A percentile compares a stretch with the other conserved stretches of the same genome.
These are phyloP conservation scores for Noctua janthina DNA, from an alignment of 2,888 invertebrate species.

Conservation along the genomic window DNA sequence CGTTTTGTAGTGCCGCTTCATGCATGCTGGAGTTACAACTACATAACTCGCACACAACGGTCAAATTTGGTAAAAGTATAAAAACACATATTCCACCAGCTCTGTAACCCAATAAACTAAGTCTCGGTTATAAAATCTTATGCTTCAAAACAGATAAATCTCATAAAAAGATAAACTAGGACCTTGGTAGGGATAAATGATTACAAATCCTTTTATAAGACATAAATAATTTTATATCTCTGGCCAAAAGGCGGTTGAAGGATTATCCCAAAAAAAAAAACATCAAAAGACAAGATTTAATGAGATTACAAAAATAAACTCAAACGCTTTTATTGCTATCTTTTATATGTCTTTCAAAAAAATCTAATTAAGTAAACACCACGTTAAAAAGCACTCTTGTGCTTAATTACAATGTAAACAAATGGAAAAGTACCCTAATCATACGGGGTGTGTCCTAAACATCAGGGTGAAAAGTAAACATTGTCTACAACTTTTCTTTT, in stretches of 20 bases:
- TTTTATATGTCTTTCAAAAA: slow-evolving; percentile 15
- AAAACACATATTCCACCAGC: neutral
- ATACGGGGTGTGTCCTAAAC: neutral
- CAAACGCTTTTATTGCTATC: neutral
- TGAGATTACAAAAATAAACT: neutral
- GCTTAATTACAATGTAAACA: neutral
- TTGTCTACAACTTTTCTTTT: neutral
- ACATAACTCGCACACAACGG: neutral
- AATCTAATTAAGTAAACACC: neutral
- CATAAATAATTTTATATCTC: neutral
- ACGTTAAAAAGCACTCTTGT: no score
- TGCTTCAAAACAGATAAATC: neutral
- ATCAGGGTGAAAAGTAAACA: neutral
- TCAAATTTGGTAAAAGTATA: neutral
- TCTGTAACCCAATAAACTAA: neutral
- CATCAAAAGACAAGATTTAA: slow-evolving; percentile 14
- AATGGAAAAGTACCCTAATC: neutral
- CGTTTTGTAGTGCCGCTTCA: no score
- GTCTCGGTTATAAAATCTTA: neutral
- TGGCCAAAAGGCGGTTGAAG: neutral
- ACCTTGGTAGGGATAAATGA: slow-evolving; percentile 6
- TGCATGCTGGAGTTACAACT: no score
- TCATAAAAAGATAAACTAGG: neutral
- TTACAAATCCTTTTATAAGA: neutral
- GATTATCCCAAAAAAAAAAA: slow-evolving; percentile 5